Conservation (phyloP, 2,888 invertebrate species). For the Allacma fusca region DNA sequence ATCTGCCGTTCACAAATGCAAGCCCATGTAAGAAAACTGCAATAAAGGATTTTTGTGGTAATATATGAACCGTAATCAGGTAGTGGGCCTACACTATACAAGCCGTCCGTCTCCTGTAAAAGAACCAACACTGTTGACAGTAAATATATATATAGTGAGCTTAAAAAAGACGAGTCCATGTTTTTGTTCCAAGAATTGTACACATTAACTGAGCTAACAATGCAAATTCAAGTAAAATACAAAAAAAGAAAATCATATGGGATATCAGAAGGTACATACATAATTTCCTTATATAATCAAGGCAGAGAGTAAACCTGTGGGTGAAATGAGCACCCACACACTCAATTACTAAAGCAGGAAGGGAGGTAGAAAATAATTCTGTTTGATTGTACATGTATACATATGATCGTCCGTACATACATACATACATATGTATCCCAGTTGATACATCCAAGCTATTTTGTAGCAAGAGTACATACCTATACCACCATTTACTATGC, state of each 20-base stretch:
- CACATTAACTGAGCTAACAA: neutral
- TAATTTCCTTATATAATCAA: conserved; percentile 25
- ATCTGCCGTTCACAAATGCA: too few species aligned
- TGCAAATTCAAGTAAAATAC: neutral
- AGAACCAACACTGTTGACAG: too few species aligned
- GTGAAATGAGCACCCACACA: conserved; percentile 26
- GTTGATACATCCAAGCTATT: too few species aligned
- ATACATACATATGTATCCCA: too few species aligned
- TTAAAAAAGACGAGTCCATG: neutral
- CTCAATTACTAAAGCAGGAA: conserved; percentile 27
- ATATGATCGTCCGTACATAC: neutral
- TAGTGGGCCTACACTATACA: too few species aligned
- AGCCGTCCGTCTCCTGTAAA: too few species aligned
- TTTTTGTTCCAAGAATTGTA: neutral
- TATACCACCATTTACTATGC: too few species aligned
- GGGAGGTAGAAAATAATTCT: conserved; percentile 16
- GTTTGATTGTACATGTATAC: neutral
- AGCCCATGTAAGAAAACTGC: too few species aligned
- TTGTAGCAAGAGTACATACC: too few species aligned
- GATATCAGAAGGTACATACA: neutral
- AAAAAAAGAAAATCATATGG: neutral
- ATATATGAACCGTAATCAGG: too few species aligned
- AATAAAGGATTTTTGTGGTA: too few species aligned
- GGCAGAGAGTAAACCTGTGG: conserved; percentile 5
- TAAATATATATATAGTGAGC: too few species aligned